Percentiles rank a stretch among this genome's conserved stretches.
Evolutionary conservation across 2,797 vertebrate genomes (phyloP).

Genomic region (Microctenopoma steveboyesi): DNA sequence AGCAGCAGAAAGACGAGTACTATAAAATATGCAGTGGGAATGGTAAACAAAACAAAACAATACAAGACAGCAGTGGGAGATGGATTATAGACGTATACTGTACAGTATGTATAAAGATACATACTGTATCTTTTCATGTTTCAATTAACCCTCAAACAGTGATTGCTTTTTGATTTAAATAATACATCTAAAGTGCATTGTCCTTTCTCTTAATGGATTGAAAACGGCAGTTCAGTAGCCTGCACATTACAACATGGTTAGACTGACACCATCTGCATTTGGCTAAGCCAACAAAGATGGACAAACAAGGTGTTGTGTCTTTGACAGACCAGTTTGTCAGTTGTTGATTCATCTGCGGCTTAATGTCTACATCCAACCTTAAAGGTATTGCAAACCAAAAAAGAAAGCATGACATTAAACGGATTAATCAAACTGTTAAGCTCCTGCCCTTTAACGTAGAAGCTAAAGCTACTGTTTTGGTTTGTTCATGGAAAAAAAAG

Average conservation of each 20-base stretch:
- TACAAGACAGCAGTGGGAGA: not conserved
- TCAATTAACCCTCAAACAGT: too few species aligned
- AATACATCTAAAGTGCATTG: not conserved
- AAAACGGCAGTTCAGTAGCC: not conserved
- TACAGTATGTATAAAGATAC: too few species aligned
- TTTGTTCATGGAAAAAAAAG: not conserved
- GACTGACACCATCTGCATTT: not conserved
- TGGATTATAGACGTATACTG: too few species aligned
- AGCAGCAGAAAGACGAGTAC: constrained; percentile 36
- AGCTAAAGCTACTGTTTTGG: not conserved
- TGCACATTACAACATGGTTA: not conserved
- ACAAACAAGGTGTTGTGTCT: not conserved
- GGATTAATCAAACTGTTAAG: not conserved
- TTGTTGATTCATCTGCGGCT: not conserved
- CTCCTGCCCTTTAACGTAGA: not conserved
- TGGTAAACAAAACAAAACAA: constrained; percentile 43
- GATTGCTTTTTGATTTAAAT: too few species aligned
- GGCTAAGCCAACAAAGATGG: not conserved
- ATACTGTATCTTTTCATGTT: not conserved
- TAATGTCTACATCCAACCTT: not conserved
- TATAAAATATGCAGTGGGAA: constrained; percentile 37
- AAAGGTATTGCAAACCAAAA: not conserved
- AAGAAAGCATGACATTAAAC: not conserved
- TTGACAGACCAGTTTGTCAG: not conserved
- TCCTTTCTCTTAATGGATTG: too few species aligned